Evolutionary conservation across 53 echinoderm and acorn worm species (phyloP).

Genomic region (Henricia sp.): DNA sequence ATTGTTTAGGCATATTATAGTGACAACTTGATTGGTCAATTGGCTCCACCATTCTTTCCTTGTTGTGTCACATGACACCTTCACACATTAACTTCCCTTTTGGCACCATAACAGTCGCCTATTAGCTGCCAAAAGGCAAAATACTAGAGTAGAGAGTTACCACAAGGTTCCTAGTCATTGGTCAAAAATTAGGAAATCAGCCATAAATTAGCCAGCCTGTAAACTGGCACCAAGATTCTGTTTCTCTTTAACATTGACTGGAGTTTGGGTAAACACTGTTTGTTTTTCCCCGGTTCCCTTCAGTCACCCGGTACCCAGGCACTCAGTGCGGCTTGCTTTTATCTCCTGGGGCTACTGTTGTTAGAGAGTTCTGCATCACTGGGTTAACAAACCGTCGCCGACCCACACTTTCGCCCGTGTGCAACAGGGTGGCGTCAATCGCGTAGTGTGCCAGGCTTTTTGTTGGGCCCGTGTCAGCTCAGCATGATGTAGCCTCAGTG

Average conservation of each 20-base stretch:
- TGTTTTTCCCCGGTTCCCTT: slow-evolving; percentile 18
- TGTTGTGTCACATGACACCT: slow-evolving; percentile 26
- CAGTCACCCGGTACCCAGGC: not conserved
- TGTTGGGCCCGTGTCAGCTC: slow-evolving; percentile 1
- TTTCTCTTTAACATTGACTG: not conserved
- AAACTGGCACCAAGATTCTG: slow-evolving; percentile 29
- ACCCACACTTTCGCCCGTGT: not conserved
- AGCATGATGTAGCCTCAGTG: not conserved
- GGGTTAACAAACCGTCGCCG: not conserved
- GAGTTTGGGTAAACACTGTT: slow-evolving; percentile 16
- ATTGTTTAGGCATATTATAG: no score
- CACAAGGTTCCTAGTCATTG: not conserved
- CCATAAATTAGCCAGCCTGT: not conserved
- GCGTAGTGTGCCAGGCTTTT: slow-evolving; percentile 13
- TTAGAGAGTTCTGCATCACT: not conserved
- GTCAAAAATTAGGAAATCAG: not conserved
- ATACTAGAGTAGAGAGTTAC: not conserved
- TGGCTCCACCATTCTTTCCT: not conserved
- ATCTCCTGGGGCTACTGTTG: not conserved
- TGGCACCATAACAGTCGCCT: slow-evolving; percentile 13
- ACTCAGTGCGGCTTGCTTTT: not conserved
- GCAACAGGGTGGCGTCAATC: not conserved
- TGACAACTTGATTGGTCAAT: slow-evolving; percentile 1
- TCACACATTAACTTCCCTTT: slow-evolving; percentile 13
- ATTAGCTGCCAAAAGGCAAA: slow-evolving; percentile 10